Conservation (phyloP, 2,797 vertebrate species). For the Smutsia temminckii region DNA sequence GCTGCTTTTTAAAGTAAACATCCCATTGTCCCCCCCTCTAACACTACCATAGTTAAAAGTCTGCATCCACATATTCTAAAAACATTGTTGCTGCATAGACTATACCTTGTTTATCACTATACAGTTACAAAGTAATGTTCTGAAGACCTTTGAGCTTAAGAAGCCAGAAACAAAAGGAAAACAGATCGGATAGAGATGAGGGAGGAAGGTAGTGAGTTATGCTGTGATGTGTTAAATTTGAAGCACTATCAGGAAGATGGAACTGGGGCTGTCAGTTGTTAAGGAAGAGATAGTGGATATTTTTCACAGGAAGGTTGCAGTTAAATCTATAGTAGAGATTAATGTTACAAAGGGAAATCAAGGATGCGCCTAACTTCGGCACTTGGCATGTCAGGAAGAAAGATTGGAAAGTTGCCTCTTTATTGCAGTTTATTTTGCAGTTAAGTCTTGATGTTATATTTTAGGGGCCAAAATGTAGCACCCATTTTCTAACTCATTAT, state of each 20-base stretch:
- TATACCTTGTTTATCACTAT: background rate
- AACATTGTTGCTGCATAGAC: background rate
- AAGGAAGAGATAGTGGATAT: background rate
- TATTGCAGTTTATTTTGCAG: background rate
- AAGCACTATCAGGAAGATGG: background rate
- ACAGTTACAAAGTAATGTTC: background rate
- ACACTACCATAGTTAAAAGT: background rate
- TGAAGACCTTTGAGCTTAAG: background rate
- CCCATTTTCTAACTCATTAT: background rate
- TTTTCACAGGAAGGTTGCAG: background rate
- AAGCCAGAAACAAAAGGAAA: background rate
- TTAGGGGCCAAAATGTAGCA: background rate
- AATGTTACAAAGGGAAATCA: background rate
- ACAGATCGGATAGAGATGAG: background rate
- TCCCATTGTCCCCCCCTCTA: no score
- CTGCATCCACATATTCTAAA: background rate
- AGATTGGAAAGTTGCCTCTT: background rate
- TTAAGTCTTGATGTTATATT: background rate
- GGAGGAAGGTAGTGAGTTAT: background rate
- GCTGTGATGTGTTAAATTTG: background rate
- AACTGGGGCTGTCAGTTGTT: background rate
- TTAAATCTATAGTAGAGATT: background rate
- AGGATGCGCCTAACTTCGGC: background rate
- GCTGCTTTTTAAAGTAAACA: background rate
- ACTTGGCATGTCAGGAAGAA: background rate